Evolutionary conservation across 2,113 vertebrate species (phyloP).

Genomic region (Pachypanchax playfairii): DNA sequence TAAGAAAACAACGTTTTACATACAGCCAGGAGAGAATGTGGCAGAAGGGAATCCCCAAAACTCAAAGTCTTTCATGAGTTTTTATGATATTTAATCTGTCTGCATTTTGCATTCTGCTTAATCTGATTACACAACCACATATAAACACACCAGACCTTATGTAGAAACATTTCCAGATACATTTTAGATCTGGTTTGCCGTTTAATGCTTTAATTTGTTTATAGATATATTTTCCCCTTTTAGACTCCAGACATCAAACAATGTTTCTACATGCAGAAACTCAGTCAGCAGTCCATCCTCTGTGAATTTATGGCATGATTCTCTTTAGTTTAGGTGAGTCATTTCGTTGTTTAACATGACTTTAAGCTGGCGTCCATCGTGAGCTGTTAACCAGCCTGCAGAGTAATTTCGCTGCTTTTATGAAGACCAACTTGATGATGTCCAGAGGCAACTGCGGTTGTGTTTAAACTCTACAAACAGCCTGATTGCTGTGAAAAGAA

Average conservation of each 20-base stretch:
- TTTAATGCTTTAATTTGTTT: slow-evolving; percentile 3
- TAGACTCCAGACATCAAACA: slow-evolving; percentile 8
- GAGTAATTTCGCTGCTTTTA: slow-evolving; percentile 61
- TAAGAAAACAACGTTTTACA: background rate
- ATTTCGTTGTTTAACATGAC: slow-evolving; percentile 23
- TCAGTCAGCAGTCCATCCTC: background rate
- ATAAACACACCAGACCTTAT: slow-evolving; percentile 7
- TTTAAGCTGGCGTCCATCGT: slow-evolving; percentile 26
- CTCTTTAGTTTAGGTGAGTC: slow-evolving; percentile 24
- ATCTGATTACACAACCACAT: background rate
- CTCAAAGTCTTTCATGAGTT: background rate
- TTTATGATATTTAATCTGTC: background rate
- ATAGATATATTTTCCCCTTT: background rate
- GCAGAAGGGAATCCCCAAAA: too few species aligned
- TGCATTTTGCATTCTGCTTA: background rate
- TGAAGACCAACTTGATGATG: slow-evolving; percentile 62
- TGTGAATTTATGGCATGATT: slow-evolving; percentile 7
- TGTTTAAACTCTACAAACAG: slow-evolving; percentile 40
- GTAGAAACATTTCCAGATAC: background rate
- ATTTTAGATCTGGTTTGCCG: background rate
- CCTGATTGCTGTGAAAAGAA: slow-evolving; percentile 41
- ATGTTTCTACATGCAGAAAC: background rate
- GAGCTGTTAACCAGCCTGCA: slow-evolving; percentile 45
- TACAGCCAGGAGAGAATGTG: too few species aligned
- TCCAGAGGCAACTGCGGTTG: slow-evolving; percentile 40